phyloP scores from a whole-genome alignment of 2,888 invertebrate genomes.

The Lasioglossum malachurum region DNA sequence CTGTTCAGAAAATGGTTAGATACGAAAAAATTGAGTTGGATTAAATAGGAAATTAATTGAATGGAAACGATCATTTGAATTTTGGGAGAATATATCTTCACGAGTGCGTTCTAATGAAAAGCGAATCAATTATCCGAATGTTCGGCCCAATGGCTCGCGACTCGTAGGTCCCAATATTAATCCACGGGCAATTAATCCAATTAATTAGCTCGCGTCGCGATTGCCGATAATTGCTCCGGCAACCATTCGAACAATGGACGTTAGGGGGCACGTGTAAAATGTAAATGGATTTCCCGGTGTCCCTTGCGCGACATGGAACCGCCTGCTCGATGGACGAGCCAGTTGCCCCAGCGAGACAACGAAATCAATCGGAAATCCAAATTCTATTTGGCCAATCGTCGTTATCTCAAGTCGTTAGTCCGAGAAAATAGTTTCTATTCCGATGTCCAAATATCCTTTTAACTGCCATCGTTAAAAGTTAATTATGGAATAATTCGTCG shows the following conservation, averaged over 20 bases:
- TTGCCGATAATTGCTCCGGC: slow-evolving; percentile 13
- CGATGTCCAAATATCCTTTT: background rate
- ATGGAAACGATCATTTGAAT: background rate
- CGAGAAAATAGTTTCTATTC: background rate
- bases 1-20: background rate
- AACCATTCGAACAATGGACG: background rate
- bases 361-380: slow-evolving; percentile 31
- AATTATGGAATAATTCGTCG: too few relatives aligned
- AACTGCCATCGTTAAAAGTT: background rate
- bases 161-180: slow-evolving; percentile 11
- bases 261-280: background rate
- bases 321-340: background rate
- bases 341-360: background rate
- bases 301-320: background rate
- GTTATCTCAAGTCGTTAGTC: background rate
- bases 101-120: background rate
- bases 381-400: background rate
- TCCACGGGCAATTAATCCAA: slow-evolving; percentile 14
- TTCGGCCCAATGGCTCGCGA: background rate
- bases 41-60: too few relatives aligned
- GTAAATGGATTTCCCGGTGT: slow-evolving; percentile 11
- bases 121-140: background rate
- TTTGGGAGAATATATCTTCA: background rate
- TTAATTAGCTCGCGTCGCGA: slow-evolving; percentile 6
- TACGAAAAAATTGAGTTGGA: background rate